phyloP scores from a whole-genome alignment of 1,140 invertebrate genomes.

The Charaxes varanes region DNA sequence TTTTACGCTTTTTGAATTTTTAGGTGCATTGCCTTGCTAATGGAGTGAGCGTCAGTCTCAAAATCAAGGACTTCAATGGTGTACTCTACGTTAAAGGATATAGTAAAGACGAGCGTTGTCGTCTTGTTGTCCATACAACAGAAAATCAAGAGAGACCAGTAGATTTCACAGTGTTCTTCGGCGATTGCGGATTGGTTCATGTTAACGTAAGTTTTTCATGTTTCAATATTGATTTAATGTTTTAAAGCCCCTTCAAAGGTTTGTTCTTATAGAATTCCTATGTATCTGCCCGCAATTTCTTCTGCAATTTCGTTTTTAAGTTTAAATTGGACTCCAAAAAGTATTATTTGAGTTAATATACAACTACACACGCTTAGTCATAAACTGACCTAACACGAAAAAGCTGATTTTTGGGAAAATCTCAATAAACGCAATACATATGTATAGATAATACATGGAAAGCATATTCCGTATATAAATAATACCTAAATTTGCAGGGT shows the following conservation, averaged over 20 bases:
- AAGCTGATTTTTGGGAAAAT: too few species aligned
- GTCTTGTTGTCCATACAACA: constrained; percentile 84
- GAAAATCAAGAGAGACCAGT: constrained; percentile 81
- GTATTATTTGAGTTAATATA: too few species aligned
- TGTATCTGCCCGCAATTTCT: too few species aligned
- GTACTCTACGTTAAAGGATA: constrained; percentile 95
- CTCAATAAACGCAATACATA: too few species aligned
- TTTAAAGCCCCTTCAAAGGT: too few species aligned
- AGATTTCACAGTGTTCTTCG: constrained; percentile 93
- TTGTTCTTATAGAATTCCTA: too few species aligned
- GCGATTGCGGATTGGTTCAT: constrained; percentile 92
- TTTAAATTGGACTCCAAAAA: too few species aligned
- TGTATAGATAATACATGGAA: neutral
- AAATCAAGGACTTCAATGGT: constrained; percentile 91
- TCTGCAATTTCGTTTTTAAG: too few species aligned
- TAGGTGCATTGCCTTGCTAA: constrained; percentile 90
- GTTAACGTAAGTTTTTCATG: constrained; percentile 90
- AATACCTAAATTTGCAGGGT: constrained; percentile 82
- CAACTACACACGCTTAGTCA: too few species aligned
- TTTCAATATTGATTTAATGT: too few species aligned
- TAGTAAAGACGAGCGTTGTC: constrained; percentile 93
- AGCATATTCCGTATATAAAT: neutral
- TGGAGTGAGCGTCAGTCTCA: constrained; percentile 91
- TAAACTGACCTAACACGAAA: too few species aligned
- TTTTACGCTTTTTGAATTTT: too few species aligned